Conservation (phyloP, 2,888 invertebrate species). For the Epicampocera succincta region DNA sequence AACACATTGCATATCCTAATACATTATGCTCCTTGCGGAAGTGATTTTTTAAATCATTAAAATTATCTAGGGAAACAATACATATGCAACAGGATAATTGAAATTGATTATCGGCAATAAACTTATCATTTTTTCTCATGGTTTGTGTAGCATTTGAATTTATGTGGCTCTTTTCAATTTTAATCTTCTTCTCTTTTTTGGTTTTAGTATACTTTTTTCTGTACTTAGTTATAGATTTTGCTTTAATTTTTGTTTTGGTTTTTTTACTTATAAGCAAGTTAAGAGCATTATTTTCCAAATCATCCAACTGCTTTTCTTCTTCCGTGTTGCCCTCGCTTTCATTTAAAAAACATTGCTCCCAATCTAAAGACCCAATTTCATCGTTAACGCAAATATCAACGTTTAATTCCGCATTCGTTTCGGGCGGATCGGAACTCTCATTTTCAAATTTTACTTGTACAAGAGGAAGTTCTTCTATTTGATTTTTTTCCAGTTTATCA, state of each 20-base stretch:
- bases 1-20: constrained; percentile 78
- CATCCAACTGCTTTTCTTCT: background rate
- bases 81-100: constrained; percentile 65
- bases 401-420: constrained; percentile 1
- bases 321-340: background rate
- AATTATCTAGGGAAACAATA: constrained; percentile 48
- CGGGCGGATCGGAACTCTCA: background rate
- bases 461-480: constrained; percentile 22
- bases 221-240: constrained; percentile 29
- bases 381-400: background rate
- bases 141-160: background rate
- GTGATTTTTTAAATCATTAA: constrained; percentile 62
- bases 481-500: background rate
- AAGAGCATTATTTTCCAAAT: constrained; percentile 10
- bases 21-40: constrained; percentile 70
- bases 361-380: constrained; percentile 18
- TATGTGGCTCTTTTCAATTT: background rate
- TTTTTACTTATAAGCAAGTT: background rate
- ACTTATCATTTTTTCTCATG: constrained; percentile 59
- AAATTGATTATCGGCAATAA: constrained; percentile 62
- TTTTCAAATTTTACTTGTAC: constrained; percentile 44
- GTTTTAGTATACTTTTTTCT: constrained; percentile 44
- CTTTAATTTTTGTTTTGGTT: constrained; percentile 6
- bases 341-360: constrained; percentile 19
- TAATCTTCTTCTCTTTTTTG: constrained; percentile 26